Base-by-base conservation (phyloP, 2,888 invertebrate genomes). In the Rhabditoides inermis region DNA sequence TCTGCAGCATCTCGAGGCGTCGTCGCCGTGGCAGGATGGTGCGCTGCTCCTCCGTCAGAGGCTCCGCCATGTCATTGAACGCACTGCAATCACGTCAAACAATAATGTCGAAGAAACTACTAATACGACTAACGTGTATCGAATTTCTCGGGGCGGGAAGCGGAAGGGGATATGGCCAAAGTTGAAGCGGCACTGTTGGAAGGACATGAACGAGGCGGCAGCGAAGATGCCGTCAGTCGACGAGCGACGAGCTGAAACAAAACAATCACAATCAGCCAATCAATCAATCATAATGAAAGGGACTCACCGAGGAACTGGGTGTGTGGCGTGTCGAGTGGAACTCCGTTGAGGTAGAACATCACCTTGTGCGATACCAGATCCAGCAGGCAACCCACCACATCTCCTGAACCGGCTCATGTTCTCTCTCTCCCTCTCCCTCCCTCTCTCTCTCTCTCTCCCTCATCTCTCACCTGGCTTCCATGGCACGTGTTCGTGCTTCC, bases 141-240 rank as follows among this genome's bases (percentile, higher is more conserved):
- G 35, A 5, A 36, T 45, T 68, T 84, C 83, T 3, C 77, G 77
- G 0, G 90, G 90, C 39, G 88, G 85, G 81, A 81, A 85, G 65
- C 81, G 81, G 79, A 90, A 91, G 1, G 86, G 84, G 58, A 84
- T 82, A 56, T 84, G 81, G 49, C 91, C 91, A 44, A 67, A 67
- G 49, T 67, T 67, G 59, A 65, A 65, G 10, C 65, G 61, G 47
- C 67, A 67, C 41, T 67, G 67, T 49, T 92, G 91, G 81, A 89
- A 91, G 58, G 90, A 88, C 90, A 90, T 91, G 78, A 91, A 90
- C 78, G 89, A 90, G 2, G 90, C 91, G 2, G 90, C 91, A 7
- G 91, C 90, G 79, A 88, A 91, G 79, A 88, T 90, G 28, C 90
- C 90, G 65, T 84, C 83, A 66, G 88, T 88, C 10, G 35, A 40